These are phyloP conservation scores for Octopus sinensis DNA, from an alignment of 1,140 invertebrate genomes.

Conservation along the genomic window DNA sequence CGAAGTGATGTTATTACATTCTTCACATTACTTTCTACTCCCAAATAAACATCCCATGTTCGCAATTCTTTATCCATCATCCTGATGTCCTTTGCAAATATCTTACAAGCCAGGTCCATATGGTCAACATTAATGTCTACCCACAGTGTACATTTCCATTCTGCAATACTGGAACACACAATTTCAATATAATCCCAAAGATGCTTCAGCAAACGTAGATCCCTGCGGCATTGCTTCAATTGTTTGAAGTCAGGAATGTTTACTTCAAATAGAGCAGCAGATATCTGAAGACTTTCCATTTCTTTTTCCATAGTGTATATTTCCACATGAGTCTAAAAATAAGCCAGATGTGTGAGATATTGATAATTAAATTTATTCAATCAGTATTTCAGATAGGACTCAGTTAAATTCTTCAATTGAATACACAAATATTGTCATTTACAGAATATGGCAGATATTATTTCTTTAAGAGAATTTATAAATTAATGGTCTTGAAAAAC, in stretches of 20 bases:
- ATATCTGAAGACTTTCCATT: conserved; percentile 79
- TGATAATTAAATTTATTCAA: background rate
- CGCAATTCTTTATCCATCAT: conserved; percentile 81
- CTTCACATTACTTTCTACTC: conserved; percentile 40
- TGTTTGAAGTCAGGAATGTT: conserved; percentile 85
- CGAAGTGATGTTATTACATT: conserved; percentile 46
- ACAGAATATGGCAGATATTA: no score
- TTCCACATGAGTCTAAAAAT: conserved; percentile 62
- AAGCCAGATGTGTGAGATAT: no score
- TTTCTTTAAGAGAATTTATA: no score
- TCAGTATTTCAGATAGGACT: no score
- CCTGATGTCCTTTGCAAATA: conserved; percentile 72
- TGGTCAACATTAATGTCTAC: conserved; percentile 87
- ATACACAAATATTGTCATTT: no score
- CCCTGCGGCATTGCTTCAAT: conserved; percentile 81
- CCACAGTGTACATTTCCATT: conserved; percentile 93
- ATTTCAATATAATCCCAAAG: conserved; percentile 90
- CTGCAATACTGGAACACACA: conserved; percentile 80
- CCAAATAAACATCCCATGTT: conserved; percentile 73
- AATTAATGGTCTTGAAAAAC: no score
- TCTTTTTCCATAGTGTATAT: conserved; percentile 74
- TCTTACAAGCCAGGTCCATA: conserved; percentile 95
- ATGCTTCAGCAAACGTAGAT: conserved; percentile 82
- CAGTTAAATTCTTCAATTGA: no score
- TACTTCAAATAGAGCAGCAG: conserved; percentile 87